Evolutionary conservation across 92 coral and sea anemone species (phyloP).

Genomic region (Porites rus): DNA sequence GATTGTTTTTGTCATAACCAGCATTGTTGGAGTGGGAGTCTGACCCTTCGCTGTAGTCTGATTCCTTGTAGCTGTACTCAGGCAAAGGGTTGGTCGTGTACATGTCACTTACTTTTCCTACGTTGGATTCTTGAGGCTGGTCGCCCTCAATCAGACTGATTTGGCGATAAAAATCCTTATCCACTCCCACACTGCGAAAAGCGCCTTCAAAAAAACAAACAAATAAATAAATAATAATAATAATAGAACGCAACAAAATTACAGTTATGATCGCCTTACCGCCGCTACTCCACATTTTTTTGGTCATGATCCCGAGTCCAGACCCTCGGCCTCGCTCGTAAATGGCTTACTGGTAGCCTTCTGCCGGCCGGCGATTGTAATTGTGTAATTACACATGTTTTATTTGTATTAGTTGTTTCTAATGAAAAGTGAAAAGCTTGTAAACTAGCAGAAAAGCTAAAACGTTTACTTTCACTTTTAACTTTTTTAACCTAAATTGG

Average conservation of each 20-base stretch:
- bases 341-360: too few species aligned
- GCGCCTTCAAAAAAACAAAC: constrained; percentile 16
- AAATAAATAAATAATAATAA: not conserved
- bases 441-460: too few species aligned
- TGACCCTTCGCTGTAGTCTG: constrained; percentile 29
- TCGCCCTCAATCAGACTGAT: constrained; percentile 47
- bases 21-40: constrained; percentile 25
- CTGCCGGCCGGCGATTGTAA: too few species aligned
- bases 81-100: constrained; percentile 79
- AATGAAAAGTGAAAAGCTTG: too few species aligned
- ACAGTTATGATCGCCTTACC: not conserved
- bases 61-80: constrained; percentile 75
- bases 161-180: constrained; percentile 42
- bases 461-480: too few species aligned
- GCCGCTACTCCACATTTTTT: too few species aligned
- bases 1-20: constrained; percentile 14
- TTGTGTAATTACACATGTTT: too few species aligned
- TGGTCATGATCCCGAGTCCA: too few species aligned
- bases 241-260: too few species aligned
- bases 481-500: too few species aligned
- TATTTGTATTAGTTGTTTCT: too few species aligned
- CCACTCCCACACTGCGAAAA: constrained; percentile 24
- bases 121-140: constrained; percentile 14
- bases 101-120: constrained; percentile 39
- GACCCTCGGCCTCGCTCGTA: too few species aligned